Evolutionary conservation across 2,797 vertebrate genomes (phyloP).

Genomic region (Gallirallus australis): DNA sequence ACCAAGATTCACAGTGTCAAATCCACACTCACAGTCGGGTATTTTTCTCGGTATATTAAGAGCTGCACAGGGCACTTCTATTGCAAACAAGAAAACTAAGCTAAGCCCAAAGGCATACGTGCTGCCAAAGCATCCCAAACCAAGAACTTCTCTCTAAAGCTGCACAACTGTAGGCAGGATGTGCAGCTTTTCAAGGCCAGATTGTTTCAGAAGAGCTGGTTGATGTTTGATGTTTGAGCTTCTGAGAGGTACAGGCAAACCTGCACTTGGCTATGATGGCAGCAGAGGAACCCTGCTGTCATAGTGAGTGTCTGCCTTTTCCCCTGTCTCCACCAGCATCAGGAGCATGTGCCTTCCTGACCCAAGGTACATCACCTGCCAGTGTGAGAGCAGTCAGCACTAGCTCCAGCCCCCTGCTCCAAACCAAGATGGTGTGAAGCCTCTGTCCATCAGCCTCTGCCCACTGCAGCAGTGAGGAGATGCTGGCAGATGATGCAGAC

Average conservation of each 20-base stretch:
- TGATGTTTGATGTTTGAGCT: background rate
- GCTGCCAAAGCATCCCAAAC: background rate
- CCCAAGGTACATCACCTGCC: background rate
- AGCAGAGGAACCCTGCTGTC: background rate
- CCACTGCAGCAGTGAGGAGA: background rate
- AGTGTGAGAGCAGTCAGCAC: background rate
- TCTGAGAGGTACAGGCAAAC: background rate
- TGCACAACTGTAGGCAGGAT: background rate
- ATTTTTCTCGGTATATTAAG: background rate
- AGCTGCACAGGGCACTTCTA: background rate
- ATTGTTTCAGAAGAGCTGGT: background rate
- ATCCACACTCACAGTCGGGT: background rate
- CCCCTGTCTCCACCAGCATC: background rate
- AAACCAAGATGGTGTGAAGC: background rate
- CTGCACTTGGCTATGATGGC: background rate
- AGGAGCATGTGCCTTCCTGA: background rate
- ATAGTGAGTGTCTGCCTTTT: background rate
- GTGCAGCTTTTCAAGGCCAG: background rate
- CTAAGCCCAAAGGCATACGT: background rate
- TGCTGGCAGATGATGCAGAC: background rate
- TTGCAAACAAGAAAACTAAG: background rate
- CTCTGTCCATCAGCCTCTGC: background rate
- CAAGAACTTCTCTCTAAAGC: background rate
- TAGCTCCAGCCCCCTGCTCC: background rate
- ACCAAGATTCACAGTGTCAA: background rate